These are phyloP conservation scores for Procambarus virginalis DNA, from an alignment of 1,140 invertebrate genomes.

Conservation along the genomic window DNA sequence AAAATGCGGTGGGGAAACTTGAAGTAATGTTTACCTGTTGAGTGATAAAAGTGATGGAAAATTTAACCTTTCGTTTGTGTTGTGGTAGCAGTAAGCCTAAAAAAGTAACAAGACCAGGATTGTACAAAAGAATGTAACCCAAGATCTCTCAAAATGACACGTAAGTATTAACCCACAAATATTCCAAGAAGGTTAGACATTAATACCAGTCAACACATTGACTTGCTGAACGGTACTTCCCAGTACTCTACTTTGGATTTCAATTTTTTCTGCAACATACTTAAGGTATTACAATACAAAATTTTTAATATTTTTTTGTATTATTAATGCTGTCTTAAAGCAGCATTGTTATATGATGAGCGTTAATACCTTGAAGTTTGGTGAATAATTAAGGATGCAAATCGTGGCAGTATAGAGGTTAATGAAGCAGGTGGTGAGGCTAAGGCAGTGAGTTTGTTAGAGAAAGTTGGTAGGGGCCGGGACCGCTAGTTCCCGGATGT, in stretches of 20 bases:
- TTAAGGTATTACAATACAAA: too few species aligned
- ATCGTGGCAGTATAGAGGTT: too few species aligned
- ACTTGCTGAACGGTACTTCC: too few species aligned
- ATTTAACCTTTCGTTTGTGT: not conserved
- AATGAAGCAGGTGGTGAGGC: not conserved
- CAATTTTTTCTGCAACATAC: too few species aligned
- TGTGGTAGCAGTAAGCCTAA: not conserved
- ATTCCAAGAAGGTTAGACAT: too few species aligned
- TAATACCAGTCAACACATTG: too few species aligned
- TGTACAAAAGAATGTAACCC: constrained; percentile 8
- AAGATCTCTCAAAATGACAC: constrained; percentile 9
- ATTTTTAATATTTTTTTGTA: too few species aligned
- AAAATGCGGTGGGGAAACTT: not conserved
- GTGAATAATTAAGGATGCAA: too few species aligned
- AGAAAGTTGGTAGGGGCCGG: constrained; percentile 42
- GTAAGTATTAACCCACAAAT: constrained; percentile 17
- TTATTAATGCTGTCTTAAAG: too few species aligned
- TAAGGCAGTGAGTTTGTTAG: not conserved
- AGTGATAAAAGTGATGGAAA: not conserved
- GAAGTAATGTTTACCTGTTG: not conserved
- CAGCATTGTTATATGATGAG: too few species aligned
- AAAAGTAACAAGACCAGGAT: not conserved
- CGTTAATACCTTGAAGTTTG: too few species aligned
- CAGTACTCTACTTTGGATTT: too few species aligned
- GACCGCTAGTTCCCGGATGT: constrained; percentile 52